Base-by-base conservation (phyloP, 2,797 vertebrate species). In the Bradypodion pumilum region DNA sequence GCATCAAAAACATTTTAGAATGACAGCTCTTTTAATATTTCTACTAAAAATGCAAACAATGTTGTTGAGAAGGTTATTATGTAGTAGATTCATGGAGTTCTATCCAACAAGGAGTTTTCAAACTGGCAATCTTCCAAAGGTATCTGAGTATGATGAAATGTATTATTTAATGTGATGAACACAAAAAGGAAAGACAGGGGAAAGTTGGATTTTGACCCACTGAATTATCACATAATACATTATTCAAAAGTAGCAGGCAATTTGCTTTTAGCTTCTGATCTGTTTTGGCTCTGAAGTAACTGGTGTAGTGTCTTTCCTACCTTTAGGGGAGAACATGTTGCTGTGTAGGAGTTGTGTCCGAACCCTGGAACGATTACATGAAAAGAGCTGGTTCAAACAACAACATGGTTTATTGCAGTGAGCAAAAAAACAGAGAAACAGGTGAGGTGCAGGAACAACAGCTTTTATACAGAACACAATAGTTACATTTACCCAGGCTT, bases 101-200 rank as follows among this genome's bases (percentile, higher is more conserved):
- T 44, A 83, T 85, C 40, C 44, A 84, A 70, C 60, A 87, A 78
- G 23, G 5, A 44, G 81, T 78, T 80, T 83, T 10, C 80, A 76
- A 87, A 81, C 52, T 86, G 25, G 12, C 21, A 90, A 8, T 13
- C 83, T 83, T 80, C 12, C 85, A 87, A 81, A 87, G 32, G 72
- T 21, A 79, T 56, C 81, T 52, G 29, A 62, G 69, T 85, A 59
- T 86, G 75, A 85, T 89, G 77, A 89, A 92, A 76, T 74, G 88
- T 0, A 1, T 35, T 79, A 81, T n/a, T 62, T n/a, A 65, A 23
- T 86, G 25, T 86, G n/a, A 83, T 85, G 72, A 74, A 81, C 83
- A 85, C 7, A 90, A 79, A 13, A 80, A 59, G 66, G 7, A 4
- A 83, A 90, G 74, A 52, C 1, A 44, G 73, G 3, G 72, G 44